Base-by-base conservation (phyloP, 2,113 vertebrate species). In the Lanius collurio region DNA sequence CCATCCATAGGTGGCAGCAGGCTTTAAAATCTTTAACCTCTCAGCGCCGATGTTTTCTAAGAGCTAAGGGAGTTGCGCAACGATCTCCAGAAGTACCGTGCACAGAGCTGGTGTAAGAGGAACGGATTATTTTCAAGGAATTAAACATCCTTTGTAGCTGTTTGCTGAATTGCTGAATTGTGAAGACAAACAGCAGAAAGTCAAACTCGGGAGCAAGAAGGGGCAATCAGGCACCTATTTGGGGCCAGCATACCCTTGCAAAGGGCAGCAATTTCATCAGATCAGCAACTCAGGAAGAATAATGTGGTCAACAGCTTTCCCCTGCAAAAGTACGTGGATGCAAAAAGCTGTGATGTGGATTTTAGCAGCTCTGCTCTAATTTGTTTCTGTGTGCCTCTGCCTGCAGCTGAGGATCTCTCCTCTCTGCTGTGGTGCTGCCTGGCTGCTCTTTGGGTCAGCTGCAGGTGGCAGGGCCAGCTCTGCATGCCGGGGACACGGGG, bases 1-100 rank as follows among this genome's bases (percentile, higher is more conserved):
- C 92, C 87, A 89, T 95, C 96, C 83, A 31, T 96, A 97, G 97
- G 88, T 97, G 97, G 96, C 97, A 97, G 97, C 95, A 97, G 60
- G 64, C 87, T 90, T 82, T 95, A 90, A 67, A 97, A 49, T 64
- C 89, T 93, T 74, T 30, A 52, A 57, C 80, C 81, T 89, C 75
- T 26, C 64, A 15, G 1, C 44, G 1, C 1, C 6, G 90, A 28
- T 20, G 64, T 3, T 9, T 42, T 60, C 42, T 1, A 35, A 59
- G 89, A 78, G 68, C 68, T 63, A 21, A 1, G 62, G 46, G 47
- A 31, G 52, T 19, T 65, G 87, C 6, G 85, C 75, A 16, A 31
- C 1, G 13, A 20, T n/a, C 42, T 73, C 53, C 78, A 46, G 35
- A 52, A 12, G 31, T 64, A 10, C 1, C 4, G 47, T 13, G 69